Conservation (phyloP, 2,888 invertebrate species). For the Thelaira solivaga region DNA sequence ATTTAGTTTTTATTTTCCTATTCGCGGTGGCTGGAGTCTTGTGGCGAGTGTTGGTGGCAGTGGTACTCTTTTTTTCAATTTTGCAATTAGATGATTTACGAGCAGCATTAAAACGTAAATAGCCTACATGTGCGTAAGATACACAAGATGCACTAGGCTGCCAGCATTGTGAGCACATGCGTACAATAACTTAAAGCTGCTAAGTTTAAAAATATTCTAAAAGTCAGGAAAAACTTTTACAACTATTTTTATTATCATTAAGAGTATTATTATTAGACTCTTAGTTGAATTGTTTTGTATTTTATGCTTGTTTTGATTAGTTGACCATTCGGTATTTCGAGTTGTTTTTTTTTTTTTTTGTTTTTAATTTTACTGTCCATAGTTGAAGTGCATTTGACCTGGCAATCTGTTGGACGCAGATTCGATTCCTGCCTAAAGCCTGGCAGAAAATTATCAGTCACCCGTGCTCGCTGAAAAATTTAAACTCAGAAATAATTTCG, state of each 20-base stretch:
- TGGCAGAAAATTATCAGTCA: no score
- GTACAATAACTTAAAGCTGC: conserved; percentile 1
- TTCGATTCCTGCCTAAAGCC: no score
- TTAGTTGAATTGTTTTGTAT: not conserved
- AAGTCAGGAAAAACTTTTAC: not conserved
- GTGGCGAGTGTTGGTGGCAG: conserved; percentile 49
- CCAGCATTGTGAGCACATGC: conserved; percentile 32
- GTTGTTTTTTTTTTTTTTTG: not conserved
- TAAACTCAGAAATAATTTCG: no score
- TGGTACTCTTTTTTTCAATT: conserved; percentile 48
- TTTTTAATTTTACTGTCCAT: no score
- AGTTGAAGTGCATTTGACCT: not conserved
- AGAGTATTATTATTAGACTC: not conserved
- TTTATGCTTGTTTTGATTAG: conserved; percentile 2
- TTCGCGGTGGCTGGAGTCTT: conserved; percentile 5
- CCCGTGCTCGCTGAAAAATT: no score
- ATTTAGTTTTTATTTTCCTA: not conserved
- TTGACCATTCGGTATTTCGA: not conserved
- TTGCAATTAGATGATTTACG: conserved; percentile 73
- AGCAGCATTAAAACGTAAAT: conserved; percentile 66
- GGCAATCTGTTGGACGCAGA: no score
- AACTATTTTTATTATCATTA: not conserved
- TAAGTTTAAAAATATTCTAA: no score
- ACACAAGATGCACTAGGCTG: not conserved
- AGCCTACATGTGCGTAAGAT: conserved; percentile 59